phyloP scores from a whole-genome alignment of 2,888 invertebrate species.

The Sarcophaga rosellei region DNA sequence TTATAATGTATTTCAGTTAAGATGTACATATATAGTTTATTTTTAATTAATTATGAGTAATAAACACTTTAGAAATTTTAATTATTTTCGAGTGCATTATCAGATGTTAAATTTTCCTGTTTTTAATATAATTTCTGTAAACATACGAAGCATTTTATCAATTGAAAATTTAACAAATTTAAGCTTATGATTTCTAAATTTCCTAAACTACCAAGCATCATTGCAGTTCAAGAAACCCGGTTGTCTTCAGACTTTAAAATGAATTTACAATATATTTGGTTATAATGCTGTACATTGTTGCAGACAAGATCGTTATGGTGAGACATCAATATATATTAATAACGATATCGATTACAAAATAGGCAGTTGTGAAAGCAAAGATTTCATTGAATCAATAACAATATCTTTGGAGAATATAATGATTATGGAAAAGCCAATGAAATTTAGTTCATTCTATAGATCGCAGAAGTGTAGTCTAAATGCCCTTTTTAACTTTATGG shows the following conservation, averaged over 20 bases:
- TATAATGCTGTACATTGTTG: not conserved
- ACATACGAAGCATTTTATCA: not conserved
- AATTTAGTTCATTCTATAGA: constrained; percentile 2
- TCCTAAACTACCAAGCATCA: not conserved
- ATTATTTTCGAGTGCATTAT: not conserved
- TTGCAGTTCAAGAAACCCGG: constrained; percentile 3
- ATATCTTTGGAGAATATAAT: not conserved
- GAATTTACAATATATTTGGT: not conserved
- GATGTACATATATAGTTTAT: not conserved
- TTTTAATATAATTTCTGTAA: not conserved
- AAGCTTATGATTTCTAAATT: not conserved
- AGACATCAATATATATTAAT: not conserved
- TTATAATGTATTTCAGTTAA: not conserved
- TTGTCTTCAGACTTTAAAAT: not conserved
- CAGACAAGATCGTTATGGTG: not conserved
- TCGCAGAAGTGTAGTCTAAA: not conserved
- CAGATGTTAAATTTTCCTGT: not conserved
- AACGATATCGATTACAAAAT: not conserved
- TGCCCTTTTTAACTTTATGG: not conserved
- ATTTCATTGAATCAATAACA: not conserved
- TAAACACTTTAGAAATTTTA: not conserved
- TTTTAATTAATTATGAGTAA: not conserved
- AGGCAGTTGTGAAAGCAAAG: not conserved
- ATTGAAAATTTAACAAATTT: constrained; percentile 6
- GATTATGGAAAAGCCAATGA: not conserved